Conservation (phyloP, 2,888 invertebrate genomes). For the Lasioglossum zephyrum region DNA sequence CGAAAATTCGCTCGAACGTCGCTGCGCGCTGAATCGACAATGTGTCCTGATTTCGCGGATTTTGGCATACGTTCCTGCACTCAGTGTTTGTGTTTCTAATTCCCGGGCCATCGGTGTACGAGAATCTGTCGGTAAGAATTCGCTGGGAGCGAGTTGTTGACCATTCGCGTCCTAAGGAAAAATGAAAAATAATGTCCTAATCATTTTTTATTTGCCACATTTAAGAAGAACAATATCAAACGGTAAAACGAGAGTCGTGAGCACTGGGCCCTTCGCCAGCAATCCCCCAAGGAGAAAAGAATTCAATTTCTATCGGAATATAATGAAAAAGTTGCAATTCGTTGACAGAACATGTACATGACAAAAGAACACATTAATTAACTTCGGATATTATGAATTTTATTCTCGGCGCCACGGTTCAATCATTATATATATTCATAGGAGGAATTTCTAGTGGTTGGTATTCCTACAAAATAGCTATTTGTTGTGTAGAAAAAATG, state of each 20-base stretch:
- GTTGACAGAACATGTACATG: too few relatives aligned
- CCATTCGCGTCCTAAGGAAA: not conserved
- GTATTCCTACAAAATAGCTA: too few relatives aligned
- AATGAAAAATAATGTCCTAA: not conserved
- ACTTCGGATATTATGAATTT: too few relatives aligned
- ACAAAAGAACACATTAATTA: too few relatives aligned
- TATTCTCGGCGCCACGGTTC: too few relatives aligned
- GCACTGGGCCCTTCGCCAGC: not conserved
- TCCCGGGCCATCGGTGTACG: not conserved
- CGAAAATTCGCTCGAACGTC: not conserved
- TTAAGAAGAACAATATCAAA: too few relatives aligned
- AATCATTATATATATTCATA: too few relatives aligned
- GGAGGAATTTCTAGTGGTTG: too few relatives aligned
- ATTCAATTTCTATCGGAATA: too few relatives aligned
- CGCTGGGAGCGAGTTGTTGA: not conserved
- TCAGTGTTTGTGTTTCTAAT: conserved; percentile 8
- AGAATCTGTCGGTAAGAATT: not conserved
- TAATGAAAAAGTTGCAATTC: too few relatives aligned
- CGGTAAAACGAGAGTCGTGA: not conserved
- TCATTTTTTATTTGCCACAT: not conserved
- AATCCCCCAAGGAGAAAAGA: too few relatives aligned
- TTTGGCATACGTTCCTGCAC: not conserved
- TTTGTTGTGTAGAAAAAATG: too few relatives aligned
- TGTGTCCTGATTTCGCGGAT: not conserved
- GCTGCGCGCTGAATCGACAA: not conserved